Conservation (phyloP, 1,140 invertebrate genomes). For the Acromyrmex echinatior region DNA sequence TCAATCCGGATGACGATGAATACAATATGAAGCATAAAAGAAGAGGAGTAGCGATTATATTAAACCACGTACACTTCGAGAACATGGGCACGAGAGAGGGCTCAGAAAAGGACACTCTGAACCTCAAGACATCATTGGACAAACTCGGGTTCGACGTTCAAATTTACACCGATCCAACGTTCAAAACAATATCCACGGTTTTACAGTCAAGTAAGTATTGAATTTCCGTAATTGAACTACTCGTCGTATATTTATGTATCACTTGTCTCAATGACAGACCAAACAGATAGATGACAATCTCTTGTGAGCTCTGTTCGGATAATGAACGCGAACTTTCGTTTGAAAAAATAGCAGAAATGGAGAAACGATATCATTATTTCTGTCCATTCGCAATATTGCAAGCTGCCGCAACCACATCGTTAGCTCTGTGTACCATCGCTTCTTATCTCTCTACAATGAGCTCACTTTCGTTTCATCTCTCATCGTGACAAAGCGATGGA, state of each 20-base stretch:
- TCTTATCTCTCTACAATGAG: slow-evolving; percentile 17
- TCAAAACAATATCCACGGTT: slow-evolving; percentile 84
- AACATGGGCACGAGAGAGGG: slow-evolving; percentile 81
- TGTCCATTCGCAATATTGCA: slow-evolving; percentile 39
- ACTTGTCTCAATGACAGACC: background rate
- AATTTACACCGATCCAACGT: slow-evolving; percentile 87
- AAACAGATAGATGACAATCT: background rate
- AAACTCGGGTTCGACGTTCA: slow-evolving; percentile 89
- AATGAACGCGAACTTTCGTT: slow-evolving; percentile 12
- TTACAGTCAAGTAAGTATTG: slow-evolving; percentile 85
- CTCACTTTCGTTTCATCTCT: background rate
- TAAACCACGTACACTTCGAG: slow-evolving; percentile 90
- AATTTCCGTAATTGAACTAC: background rate
- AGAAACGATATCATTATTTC: slow-evolving; percentile 40
- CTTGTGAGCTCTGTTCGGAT: background rate
- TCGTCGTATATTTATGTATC: background rate
- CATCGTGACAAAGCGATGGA: slow-evolving; percentile 12
- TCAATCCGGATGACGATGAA: slow-evolving; percentile 76
- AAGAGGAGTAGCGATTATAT: slow-evolving; percentile 90
- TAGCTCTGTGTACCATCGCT: slow-evolving; percentile 4
- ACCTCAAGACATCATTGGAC: slow-evolving; percentile 78
- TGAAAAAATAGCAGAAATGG: slow-evolving; percentile 19
- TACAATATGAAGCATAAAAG: slow-evolving; percentile 89
- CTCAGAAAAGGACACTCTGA: slow-evolving; percentile 85
- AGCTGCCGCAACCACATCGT: slow-evolving; percentile 16